phyloP scores from a whole-genome alignment of 2,113 vertebrate genomes.

The Sapayoa aenigma region DNA sequence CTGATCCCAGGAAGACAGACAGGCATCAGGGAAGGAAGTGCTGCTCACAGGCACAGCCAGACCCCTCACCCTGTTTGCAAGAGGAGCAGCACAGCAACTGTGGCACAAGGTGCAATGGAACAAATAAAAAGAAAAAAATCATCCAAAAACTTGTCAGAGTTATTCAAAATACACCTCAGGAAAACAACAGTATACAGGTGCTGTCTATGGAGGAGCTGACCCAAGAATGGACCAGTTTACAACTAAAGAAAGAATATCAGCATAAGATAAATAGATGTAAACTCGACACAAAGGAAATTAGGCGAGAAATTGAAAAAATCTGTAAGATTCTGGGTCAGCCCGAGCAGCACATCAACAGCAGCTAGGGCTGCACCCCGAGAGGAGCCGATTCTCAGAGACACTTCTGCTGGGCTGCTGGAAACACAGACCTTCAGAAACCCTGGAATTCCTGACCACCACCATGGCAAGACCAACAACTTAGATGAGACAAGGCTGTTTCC shows the following conservation, averaged over 20 bases:
- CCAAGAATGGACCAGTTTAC: neutral
- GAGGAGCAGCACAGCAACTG: too few relatives aligned
- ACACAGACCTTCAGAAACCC: rapidly evolving
- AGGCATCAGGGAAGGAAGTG: too few relatives aligned
- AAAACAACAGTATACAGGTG: neutral
- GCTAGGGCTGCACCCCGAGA: rapidly evolving
- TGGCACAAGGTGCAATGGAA: too few relatives aligned
- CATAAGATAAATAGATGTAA: neutral
- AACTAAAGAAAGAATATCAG: neutral
- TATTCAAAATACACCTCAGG: neutral
- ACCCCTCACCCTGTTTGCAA: too few relatives aligned
- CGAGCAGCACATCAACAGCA: neutral
- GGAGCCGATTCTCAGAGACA: neutral
- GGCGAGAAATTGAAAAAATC: neutral
- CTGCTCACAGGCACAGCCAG: too few relatives aligned
- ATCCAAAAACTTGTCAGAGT: neutral
- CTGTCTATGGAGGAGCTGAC: neutral
- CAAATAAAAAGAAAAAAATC: too few relatives aligned
- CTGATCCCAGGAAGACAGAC: too few relatives aligned
- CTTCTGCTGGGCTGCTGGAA: neutral
- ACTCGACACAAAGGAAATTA: neutral
- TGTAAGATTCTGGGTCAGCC: neutral
- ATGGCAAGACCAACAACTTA: rapidly evolving
- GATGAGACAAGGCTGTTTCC: too few relatives aligned
- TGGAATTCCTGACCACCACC: neutral